Evolutionary conservation across 2,113 vertebrate species (phyloP).

Genomic region (Dipodomys ordii): DNA sequence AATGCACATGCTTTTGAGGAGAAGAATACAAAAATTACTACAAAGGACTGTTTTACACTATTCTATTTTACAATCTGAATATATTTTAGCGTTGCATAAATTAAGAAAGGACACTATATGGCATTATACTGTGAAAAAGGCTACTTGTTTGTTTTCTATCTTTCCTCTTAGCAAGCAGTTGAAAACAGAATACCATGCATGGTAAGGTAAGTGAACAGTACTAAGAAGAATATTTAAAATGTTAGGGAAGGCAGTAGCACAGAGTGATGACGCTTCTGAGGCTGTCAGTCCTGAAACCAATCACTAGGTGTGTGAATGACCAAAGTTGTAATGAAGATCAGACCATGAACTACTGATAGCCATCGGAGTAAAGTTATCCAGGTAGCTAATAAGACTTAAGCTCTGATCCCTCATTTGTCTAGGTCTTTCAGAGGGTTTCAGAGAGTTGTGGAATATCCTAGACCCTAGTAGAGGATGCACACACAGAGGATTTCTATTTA

Average conservation of each 20-base stretch:
- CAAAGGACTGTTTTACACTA: neutral
- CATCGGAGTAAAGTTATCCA: neutral
- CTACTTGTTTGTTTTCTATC: neutral
- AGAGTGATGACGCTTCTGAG: neutral
- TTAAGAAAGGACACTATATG: neutral
- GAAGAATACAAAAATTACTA: neutral
- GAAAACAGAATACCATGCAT: neutral
- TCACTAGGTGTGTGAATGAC: neutral
- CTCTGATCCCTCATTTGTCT: neutral
- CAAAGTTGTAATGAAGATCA: neutral
- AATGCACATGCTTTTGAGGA: slow-evolving; percentile 18
- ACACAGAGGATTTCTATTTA: neutral
- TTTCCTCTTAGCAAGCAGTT: neutral
- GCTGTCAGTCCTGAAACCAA: neutral
- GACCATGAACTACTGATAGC: neutral
- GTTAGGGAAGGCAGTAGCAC: neutral
- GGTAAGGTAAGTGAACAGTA: neutral
- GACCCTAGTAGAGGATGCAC: neutral
- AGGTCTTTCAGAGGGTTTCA: neutral
- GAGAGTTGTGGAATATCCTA: neutral
- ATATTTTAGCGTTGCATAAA: slow-evolving; percentile 47
- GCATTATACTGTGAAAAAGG: neutral
- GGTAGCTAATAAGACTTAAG: neutral
- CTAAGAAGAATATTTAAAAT: neutral
- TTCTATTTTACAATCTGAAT: slow-evolving; percentile 36